phyloP scores from a whole-genome alignment of 2,113 vertebrate species.

The Rattus rattus region DNA sequence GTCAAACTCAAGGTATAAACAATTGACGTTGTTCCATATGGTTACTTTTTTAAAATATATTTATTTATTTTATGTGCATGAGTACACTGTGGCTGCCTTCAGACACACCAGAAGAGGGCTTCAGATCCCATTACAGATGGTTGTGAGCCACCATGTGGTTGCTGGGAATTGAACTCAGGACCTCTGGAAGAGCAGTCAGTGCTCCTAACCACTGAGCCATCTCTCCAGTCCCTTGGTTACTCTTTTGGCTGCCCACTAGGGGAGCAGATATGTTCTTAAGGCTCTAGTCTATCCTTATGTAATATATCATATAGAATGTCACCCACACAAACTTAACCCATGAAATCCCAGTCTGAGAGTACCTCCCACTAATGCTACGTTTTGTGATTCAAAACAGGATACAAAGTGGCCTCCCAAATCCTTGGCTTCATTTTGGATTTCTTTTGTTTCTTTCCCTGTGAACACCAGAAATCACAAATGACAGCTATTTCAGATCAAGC shows the following conservation, averaged over 20 bases:
- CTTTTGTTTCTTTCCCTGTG: background rate
- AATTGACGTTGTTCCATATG: background rate
- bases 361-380: background rate
- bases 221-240: too few species aligned
- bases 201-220: too few species aligned
- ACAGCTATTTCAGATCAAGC: background rate
- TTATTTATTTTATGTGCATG: too few species aligned
- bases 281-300: background rate
- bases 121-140: too few species aligned
- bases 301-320: slow-evolving; percentile 3
- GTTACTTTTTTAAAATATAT: background rate
- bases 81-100: too few species aligned
- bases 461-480: background rate
- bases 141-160: too few species aligned
- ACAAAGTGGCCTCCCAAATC: background rate
- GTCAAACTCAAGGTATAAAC: background rate
- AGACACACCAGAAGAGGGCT: too few species aligned
- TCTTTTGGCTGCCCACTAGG: background rate
- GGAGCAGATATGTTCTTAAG: background rate
- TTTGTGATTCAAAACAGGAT: background rate
- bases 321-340: background rate
- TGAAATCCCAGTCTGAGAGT: background rate
- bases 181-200: too few species aligned
- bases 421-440: background rate
- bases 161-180: too few species aligned